Percentiles rank a stretch among this genome's conserved stretches.
These are phyloP conservation scores for Drosophila eohydei DNA, from an alignment of 2,888 invertebrate genomes.

Conservation along the genomic window DNA sequence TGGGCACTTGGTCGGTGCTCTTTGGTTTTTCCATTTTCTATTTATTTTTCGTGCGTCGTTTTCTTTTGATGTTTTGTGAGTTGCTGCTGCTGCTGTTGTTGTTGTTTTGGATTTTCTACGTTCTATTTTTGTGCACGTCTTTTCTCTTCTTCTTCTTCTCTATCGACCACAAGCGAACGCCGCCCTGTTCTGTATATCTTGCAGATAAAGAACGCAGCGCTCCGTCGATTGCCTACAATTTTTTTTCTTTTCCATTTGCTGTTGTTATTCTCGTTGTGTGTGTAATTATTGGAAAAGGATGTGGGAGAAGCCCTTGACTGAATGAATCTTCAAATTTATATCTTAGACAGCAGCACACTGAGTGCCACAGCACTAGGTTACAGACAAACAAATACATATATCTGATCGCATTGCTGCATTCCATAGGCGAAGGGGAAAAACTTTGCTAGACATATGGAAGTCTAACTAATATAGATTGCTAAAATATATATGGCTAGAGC, in stretches of 20 bases:
- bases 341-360: conserved; percentile 12
- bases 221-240: conserved; percentile 66
- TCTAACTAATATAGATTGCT: conserved; percentile 2
- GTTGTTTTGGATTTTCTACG: conserved; percentile 60
- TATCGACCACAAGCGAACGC: conserved; percentile 66
- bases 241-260: conserved; percentile 41
- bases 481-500: neutral
- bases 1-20: conserved; percentile 62
- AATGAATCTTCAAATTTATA: conserved; percentile 61
- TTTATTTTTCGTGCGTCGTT: conserved; percentile 71
- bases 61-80: conserved; percentile 68
- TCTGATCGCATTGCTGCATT: conserved; percentile 14
- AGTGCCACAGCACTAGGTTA: conserved; percentile 14
- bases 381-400: conserved; percentile 5
- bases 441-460: conserved; percentile 1
- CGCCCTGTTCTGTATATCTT: conserved; percentile 64
- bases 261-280: conserved; percentile 43
- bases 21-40: conserved; percentile 64
- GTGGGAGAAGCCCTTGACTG: conserved; percentile 75
- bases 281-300: conserved; percentile 72
- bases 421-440: neutral
- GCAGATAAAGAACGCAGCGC: conserved; percentile 65
- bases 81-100: conserved; percentile 33
- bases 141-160: conserved; percentile 1
- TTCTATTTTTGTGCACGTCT: conserved; percentile 68